phyloP scores from a whole-genome alignment of 2,888 invertebrate species.

The Trachelus tabidus region DNA sequence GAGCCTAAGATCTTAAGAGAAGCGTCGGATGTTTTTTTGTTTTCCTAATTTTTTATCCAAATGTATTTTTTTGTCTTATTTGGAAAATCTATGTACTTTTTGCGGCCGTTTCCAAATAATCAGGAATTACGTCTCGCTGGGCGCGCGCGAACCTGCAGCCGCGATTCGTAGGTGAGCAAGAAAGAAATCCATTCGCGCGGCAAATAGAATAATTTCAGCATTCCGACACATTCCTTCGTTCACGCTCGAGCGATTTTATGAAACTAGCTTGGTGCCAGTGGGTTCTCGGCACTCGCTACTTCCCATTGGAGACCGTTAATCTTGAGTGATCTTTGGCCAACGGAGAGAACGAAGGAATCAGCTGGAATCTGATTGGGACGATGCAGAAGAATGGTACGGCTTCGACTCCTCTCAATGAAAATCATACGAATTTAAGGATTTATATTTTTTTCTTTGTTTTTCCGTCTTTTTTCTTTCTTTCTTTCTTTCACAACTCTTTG shows the following conservation, averaged over 20 bases:
- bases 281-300: conserved; percentile 3
- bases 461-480: background rate
- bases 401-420: background rate
- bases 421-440: background rate
- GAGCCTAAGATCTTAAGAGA: background rate
- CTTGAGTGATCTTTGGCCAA: background rate
- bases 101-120: background rate
- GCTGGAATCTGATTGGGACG: background rate
- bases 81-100: conserved; percentile 30
- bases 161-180: conserved; percentile 10
- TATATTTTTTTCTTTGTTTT: background rate
- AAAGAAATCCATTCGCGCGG: conserved; percentile 30
- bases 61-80: background rate
- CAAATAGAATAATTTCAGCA: conserved; percentile 39
- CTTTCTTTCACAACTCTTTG: conserved; percentile 36
- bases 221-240: conserved; percentile 53
- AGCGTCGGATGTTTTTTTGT: background rate
- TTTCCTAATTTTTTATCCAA: too few species aligned
- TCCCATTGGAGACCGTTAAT: background rate
- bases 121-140: conserved; percentile 6
- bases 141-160: conserved; percentile 10
- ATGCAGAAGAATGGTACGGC: background rate
- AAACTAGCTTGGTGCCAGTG: conserved; percentile 27
- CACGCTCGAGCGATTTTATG: conserved; percentile 56
- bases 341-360: background rate